Percentiles rank a stretch among this genome's conserved stretches.
These are phyloP conservation scores for Casuarius casuarius DNA, from an alignment of 2,113 vertebrate genomes.

Conservation along the genomic window DNA sequence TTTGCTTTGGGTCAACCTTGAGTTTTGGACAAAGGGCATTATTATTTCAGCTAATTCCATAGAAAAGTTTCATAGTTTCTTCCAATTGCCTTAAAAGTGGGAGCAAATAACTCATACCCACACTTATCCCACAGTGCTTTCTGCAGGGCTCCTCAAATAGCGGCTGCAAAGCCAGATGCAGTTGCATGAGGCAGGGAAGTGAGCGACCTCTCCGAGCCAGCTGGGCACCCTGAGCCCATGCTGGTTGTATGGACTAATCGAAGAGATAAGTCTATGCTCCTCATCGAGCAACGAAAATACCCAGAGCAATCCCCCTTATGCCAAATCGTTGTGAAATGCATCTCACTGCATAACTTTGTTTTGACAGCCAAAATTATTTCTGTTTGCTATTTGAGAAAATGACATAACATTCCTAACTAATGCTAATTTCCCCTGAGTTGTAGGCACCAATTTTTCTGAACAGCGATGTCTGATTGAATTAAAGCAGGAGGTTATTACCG, in stretches of 20 bases:
- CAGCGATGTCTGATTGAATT: fast-evolving
- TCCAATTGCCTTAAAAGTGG: neutral
- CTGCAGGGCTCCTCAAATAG: too few species aligned
- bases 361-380: neutral
- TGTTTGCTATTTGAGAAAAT: neutral
- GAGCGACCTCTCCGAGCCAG: too few species aligned
- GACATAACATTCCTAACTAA: neutral
- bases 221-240: too few species aligned
- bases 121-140: too few species aligned
- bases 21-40: neutral
- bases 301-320: fast-evolving
- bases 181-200: too few species aligned
- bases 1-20: too few species aligned
- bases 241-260: fast-evolving
- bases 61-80: neutral
- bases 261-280: neutral
- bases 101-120: neutral
- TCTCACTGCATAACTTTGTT: neutral
- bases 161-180: too few species aligned
- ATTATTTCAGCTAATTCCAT: neutral
- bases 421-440: too few species aligned
- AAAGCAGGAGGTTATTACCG: fast-evolving
- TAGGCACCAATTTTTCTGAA: neutral
- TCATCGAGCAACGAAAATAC: fast-evolving
- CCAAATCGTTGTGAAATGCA: neutral